Evolutionary conservation across 2,113 vertebrate species (phyloP), one percentile per base, ranked within the genome.

Genomic region (Dromiciops gliroides): DNA sequence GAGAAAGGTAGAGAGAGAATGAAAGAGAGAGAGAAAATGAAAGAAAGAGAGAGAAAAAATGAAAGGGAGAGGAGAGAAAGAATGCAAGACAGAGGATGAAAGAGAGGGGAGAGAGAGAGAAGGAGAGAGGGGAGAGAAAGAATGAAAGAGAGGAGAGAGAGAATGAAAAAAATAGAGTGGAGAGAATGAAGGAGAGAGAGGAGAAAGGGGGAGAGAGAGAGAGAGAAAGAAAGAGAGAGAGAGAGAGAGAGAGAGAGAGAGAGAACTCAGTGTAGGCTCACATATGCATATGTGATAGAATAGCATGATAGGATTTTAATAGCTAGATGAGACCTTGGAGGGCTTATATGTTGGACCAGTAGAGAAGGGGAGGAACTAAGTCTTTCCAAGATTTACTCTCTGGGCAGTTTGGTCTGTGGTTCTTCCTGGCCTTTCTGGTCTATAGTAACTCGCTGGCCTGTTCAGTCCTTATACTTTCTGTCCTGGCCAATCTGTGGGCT

Each of bases 101-200:
- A 52, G 51, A 50, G 19, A 16, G 19, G 51, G 16, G 93, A 0
- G 26, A 5, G 48, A 49, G n/a, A 48, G 50, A 90, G 93, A 24
- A 3, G 50, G 22, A 94, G 93, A 91, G 0, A 11, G 14, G 11
- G 53, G 53, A 90, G 89, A 31, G 95, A 95, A 93, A 48, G 60
- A 94, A 91, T 75, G 44, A 60, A n/a, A 56, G 16, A 94, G 51
- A 92, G 88, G n/a, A 53, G 90, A 51, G 92, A 19, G 95, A 31
- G 89, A 94, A 94, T 50, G 50, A 50, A 11, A 96, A 37, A n/a
- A n/a, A n/a, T n/a, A n/a, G n/a, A n/a, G n/a, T n/a, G n/a, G n/a
- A n/a, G n/a, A n/a, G n/a, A n/a, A n/a, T n/a, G 4, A 22, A 3
- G 44, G 26, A 50, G 93, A 26, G 94, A 89, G 94, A 97, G 97